These are phyloP conservation scores for Mythimna impura DNA, from an alignment of 2,888 invertebrate species.

Conservation along the genomic window DNA sequence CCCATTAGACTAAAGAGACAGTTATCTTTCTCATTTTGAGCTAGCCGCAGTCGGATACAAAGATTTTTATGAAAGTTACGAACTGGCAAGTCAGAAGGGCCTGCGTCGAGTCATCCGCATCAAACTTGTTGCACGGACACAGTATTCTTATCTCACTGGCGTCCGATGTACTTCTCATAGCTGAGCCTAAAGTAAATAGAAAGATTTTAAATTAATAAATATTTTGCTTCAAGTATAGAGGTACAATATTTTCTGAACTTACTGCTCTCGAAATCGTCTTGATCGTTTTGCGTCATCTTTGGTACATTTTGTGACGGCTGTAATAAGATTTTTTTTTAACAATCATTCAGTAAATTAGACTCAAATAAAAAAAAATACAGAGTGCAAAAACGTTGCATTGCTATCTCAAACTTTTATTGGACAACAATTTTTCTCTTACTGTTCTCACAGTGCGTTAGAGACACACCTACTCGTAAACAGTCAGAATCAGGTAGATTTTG, in stretches of 20 bases:
- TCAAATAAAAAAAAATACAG: background rate
- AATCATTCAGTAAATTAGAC: background rate
- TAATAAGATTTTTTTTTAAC: conserved; percentile 46
- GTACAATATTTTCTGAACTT: conserved; percentile 29
- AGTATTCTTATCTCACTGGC: conserved; percentile 51
- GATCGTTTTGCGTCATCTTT: conserved; percentile 70
- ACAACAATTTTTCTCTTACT: no score
- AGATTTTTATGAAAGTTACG: conserved; percentile 60
- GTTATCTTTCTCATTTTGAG: no score
- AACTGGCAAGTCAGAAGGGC: conserved; percentile 77
- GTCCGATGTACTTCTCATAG: conserved; percentile 42
- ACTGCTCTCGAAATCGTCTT: conserved; percentile 63
- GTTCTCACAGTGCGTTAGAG: no score
- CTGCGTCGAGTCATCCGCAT: conserved; percentile 44
- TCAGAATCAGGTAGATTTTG: no score
- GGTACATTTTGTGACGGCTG: conserved; percentile 80
- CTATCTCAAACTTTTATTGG: no score
- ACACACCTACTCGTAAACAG: no score
- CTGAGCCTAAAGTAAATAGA: conserved; percentile 35
- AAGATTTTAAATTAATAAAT: background rate
- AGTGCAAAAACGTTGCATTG: no score
- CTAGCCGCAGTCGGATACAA: no score
- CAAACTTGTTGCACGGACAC: conserved; percentile 75
- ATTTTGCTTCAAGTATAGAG: no score
- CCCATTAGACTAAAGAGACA: no score